Evolutionary conservation across 2,113 vertebrate genomes (phyloP), one percentile per base, ranked within the genome.

Genomic region (Raja brachyura): DNA sequence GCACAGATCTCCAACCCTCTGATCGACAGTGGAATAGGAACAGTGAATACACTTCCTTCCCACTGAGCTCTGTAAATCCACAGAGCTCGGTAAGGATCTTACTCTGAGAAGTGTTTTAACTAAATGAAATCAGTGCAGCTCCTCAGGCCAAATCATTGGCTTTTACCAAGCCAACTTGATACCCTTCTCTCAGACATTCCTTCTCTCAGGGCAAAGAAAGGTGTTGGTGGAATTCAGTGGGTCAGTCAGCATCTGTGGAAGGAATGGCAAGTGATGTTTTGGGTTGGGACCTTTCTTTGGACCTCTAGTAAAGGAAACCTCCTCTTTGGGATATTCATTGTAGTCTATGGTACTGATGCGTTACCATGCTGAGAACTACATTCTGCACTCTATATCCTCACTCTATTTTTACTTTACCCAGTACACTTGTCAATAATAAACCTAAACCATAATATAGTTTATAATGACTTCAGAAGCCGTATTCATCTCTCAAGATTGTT

Each of bases 11-110:
- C 75, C 95, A 92, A 94, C 95, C 94, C 93, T 93, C 95, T 96
- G 96, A 95, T 96, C 96, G 95, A 95, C 95, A 96, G 96, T 96
- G 96, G 96, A 96, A 94, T 94, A 96, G 94, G 94, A 93, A 95
- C 94, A 88, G 33, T 95, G 95, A 94, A 94, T 94, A 95, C 95
- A 94, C 95, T 97, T 97, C 96, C 95, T 94, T 94, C 93, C 22
- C 81, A 94, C 25, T 63, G 83, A 88, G 83, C 14, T 83, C 56
- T 54, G 59, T 28, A 86, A n/a, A 86, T 63, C 25, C 56, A 86
- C 22, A 88, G 61, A 88, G 59, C 59, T 31, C 13, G 16, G 28
- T 54, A 11, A 20, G 88, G 28, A 86, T 10, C 20, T 48, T 63
- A 88, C 4, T 48, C 33, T 92, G 66, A 39, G 33, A 92, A 73